Evolutionary conservation across 2,888 invertebrate genomes (phyloP).

Genomic region (Limenitis arthemis): DNA sequence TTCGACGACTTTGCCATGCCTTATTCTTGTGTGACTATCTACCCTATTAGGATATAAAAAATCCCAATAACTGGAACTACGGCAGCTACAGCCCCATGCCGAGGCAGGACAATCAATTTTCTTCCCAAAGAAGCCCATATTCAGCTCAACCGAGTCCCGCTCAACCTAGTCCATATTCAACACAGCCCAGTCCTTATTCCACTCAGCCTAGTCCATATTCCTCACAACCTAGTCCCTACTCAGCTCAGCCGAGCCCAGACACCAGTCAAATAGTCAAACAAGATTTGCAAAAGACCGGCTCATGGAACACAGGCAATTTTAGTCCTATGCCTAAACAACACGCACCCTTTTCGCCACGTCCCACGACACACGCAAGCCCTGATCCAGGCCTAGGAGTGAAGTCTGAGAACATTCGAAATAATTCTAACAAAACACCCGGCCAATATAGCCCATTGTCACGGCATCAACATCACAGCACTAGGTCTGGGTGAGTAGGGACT

Average conservation of each 20-base stretch:
- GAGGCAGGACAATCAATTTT: constrained; percentile 56
- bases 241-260: constrained; percentile 63
- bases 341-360: constrained; percentile 59
- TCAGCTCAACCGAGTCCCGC: constrained; percentile 64
- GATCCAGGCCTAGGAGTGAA: constrained; percentile 54
- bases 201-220: constrained; percentile 66
- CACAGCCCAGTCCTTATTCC: constrained; percentile 61
- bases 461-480: constrained; percentile 62
- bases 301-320: constrained; percentile 62
- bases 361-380: constrained; percentile 59
- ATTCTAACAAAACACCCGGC: constrained; percentile 53
- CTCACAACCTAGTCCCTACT: constrained; percentile 61
- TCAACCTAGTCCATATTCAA: constrained; percentile 64
- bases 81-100: constrained; percentile 64
- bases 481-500: no score
- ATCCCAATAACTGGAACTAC: constrained; percentile 58
- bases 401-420: constrained; percentile 42
- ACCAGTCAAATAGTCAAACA: constrained; percentile 62
- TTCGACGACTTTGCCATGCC: constrained; percentile 56
- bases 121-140: constrained; percentile 63
- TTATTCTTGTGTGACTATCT: constrained; percentile 55
- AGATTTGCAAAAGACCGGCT: constrained; percentile 51
- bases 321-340: constrained; percentile 67
- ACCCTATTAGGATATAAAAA: constrained; percentile 56
- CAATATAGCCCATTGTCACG: constrained; percentile 64